Conservation (phyloP, 2,797 vertebrate genomes). For the Neolamprologus multifasciatus region DNA sequence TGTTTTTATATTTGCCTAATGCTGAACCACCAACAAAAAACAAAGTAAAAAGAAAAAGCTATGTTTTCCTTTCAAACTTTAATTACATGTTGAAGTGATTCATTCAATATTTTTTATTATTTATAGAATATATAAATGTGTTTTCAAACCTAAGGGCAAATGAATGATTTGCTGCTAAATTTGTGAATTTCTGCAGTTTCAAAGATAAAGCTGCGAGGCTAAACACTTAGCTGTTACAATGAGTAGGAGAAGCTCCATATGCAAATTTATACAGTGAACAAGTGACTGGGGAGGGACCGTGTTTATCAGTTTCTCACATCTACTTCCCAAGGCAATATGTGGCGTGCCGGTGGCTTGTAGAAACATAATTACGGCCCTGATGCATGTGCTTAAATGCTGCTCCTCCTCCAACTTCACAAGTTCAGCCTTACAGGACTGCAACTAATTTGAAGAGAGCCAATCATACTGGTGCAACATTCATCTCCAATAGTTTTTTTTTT, state of each 20-base stretch:
- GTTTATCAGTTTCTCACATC: constrained; percentile 26
- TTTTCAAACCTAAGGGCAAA: neutral
- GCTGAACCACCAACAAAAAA: neutral
- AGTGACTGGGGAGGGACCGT: constrained; percentile 10
- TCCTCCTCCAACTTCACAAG: constrained; percentile 29
- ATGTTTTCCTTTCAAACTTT: neutral
- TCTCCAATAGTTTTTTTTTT: neutral
- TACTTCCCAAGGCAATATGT: neutral
- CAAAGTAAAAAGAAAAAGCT: neutral
- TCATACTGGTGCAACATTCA: neutral
- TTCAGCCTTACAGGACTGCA: neutral
- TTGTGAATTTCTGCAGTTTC: neutral
- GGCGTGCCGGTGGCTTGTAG: constrained; percentile 18
- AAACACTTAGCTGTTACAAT: neutral
- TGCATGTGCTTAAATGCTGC: constrained; percentile 19
- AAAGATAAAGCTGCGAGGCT: neutral
- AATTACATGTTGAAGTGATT: neutral
- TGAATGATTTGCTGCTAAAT: neutral
- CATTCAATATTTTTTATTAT: neutral
- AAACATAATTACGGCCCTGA: constrained; percentile 42
- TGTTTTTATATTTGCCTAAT: neutral
- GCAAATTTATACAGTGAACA: constrained; percentile 36
- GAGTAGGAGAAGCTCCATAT: neutral
- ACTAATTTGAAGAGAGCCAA: neutral
- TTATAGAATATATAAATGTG: neutral